Evolutionary conservation across 2,797 vertebrate genomes (phyloP), one percentile per base, ranked within the genome.

Genomic region (Typhlichthys eigenmanni): DNA sequence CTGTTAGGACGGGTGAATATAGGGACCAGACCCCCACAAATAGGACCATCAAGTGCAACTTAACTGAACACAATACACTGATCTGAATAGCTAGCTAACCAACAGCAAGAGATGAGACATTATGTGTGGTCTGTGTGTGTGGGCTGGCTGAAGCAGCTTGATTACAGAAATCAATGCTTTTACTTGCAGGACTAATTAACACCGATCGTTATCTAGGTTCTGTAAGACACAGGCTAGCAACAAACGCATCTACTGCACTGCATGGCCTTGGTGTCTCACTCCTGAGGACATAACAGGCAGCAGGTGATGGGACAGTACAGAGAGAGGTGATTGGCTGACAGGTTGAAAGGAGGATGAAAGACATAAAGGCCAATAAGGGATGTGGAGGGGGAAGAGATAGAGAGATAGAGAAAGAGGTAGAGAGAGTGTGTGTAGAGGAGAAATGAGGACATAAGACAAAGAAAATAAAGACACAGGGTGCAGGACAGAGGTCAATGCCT

Each of bases 81-180:
- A 38, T 38, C 8, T 38, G 34, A 38, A 38, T 38, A 38, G 34
- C 19, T 24, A 24, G 19, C 19, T 24, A 38, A 38, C 34, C 8
- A 38, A 38, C 5, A 38, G 34, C 34, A 38, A 38, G 34, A 38
- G 2, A 24, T 24, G 19, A 24, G 7, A 38, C 34, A 38, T 38
- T 13, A 12, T 24, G 11, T 24, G 19, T 24, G 19, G 19, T 19
- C 19, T 24, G 19, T 24, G 19, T 52, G 50, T 14, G 14, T 14
- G 2, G 19, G 52, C 55, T 61, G 32, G 66, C 10, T 54, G 56
- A 67, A 46, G 64, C 47, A 52, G 29, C 9, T 74, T 75, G 80
- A 88, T 89, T 82, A 80, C 83, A 74, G 48, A 17, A 71, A 89
- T 86, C 85, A 11, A 89, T 87, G 82, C 82, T 87, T 82, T 75